Evolutionary conservation across 2,113 vertebrate genomes (phyloP).

Genomic region (Lophius piscatorius): DNA sequence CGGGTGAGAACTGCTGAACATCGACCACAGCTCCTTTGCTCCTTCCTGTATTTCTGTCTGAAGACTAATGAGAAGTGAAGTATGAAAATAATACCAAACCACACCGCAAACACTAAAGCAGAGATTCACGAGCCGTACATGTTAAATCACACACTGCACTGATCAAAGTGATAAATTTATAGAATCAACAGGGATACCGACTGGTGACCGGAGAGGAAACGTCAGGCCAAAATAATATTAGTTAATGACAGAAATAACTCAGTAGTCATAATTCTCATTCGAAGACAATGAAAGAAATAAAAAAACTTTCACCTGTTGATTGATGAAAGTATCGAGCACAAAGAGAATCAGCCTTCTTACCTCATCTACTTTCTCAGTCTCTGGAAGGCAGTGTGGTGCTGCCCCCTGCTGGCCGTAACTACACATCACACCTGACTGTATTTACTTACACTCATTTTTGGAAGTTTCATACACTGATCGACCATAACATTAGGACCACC

Average conservation of each 20-base stretch:
- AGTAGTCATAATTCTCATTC: slow-evolving; percentile 28
- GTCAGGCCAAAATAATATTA: slow-evolving; percentile 26
- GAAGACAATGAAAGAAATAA: slow-evolving; percentile 18
- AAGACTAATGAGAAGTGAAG: too few species aligned
- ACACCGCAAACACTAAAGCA: neutral
- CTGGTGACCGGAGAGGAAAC: slow-evolving; percentile 44
- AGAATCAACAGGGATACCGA: slow-evolving; percentile 33
- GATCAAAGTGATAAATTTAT: slow-evolving; percentile 28
- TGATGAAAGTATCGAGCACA: slow-evolving; percentile 22
- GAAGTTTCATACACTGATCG: too few species aligned
- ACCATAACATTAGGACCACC: too few species aligned
- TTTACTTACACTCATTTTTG: too few species aligned
- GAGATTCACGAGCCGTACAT: neutral
- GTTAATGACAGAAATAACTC: slow-evolving; percentile 32
- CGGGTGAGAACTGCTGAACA: slow-evolving; percentile 13
- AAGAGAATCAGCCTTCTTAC: slow-evolving; percentile 18
- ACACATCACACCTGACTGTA: neutral
- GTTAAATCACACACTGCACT: slow-evolving; percentile 5
- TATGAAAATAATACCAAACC: neutral
- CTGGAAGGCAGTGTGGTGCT: slow-evolving; percentile 36
- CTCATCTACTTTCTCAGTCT: neutral
- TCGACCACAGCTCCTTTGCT: neutral
- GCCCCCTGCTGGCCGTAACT: slow-evolving; percentile 69
- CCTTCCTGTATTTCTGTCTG: slow-evolving; percentile 9
- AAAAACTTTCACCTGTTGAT: slow-evolving; percentile 19